Base-by-base conservation (phyloP, 2,113 vertebrate genomes). In the Thermophis baileyi region DNA sequence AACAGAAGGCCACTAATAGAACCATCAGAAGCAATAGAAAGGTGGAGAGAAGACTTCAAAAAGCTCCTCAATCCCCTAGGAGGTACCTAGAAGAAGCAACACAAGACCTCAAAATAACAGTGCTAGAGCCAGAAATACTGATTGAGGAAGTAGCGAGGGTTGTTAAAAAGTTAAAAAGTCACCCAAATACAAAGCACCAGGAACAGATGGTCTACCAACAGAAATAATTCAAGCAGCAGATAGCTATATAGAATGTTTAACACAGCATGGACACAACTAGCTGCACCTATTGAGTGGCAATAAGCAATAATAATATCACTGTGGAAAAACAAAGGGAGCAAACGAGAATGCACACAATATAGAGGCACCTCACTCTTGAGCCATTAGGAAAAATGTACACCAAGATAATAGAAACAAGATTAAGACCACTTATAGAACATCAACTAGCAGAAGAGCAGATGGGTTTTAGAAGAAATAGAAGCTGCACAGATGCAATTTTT, bases 281-380 rank as follows among this genome's bases (percentile, higher is more conserved):
- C 27, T 63, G 27, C 10, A 30, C 25, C 27, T 63, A 63, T 0
- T 30, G 27, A 11, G 4, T 63, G 57, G 10, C 57, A 63, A 63
- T 12, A 30, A 30, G 27, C 27, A 63, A 30, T 63, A 63, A 60
- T 60, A 60, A 63, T 30, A 63, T 30, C 1, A 63, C 25, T 12
- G 57, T 63, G 60, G 27, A 63, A 63, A 30, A 63, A 30, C 60
- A 63, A 63, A 30, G 27, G 10, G 3, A 63, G 27, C 3, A 63
- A 63, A 92, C 87, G 81, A 12, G 54, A 40, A 81, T 14, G 11
- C 93, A 95, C 96, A 95, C 93, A 96, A 95, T 95, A 97, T 96
- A 90, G 5, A 44, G 87, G 94, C 8, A 27, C 3, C 24, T 57
- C 55, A 57, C 55, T 25, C 55, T 27, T 57, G 55, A 57, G 24